Evolutionary conservation across 2,797 vertebrate genomes (phyloP), one percentile per base, ranked within the genome.

Genomic region (Anniella stebbinsi): DNA sequence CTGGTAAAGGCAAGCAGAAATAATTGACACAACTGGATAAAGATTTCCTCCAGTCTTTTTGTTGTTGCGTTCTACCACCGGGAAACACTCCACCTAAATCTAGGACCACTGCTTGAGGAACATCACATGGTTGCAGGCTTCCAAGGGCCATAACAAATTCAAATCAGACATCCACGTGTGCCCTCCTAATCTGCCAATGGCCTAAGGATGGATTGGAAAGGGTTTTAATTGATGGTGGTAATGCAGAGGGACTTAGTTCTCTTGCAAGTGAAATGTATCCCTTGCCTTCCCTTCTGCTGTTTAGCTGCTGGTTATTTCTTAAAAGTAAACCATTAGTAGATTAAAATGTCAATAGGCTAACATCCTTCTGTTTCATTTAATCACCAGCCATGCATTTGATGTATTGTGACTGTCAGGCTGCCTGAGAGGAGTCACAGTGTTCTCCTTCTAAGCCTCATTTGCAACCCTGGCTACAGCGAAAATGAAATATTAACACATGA

Each of bases 311-410:
- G 70, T 9, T 80, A 76, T 88, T 86, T 75, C 30, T 88, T 92
- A 83, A 77, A 85, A 93, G 84, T 76, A 86, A 91, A 12, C 82
- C 76, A 84, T 87, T 90, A 67, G 69, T 85, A 88, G 86, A 85
- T 88, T 90, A 80, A 69, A 75, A 80, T 84, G 81, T 84, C 81
- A 87, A 75, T 91, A 91, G 82, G 60, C 57, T 81, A 89, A 38
- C 70, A 81, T 9, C 13, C 90, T 92, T 87, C 28, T 86, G 1
- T 77, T 87, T 45, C 1, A 41, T 51, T 78, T 57, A 87, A 80
- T 75, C 80, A 10, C 17, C 81, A 88, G 82, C 60, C 1, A 77
- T 33, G 0, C 1, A 33, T 10, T n/a, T 93, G 21, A 87, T 75
- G 66, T 92, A 84, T 85, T 86, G 57, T 28, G 82, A 41, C 0